A percentile compares a stretch with the other conserved stretches of the same genome.
Conservation (phyloP, 2,888 invertebrate genomes). For the Macroteleia sp. region DNA sequence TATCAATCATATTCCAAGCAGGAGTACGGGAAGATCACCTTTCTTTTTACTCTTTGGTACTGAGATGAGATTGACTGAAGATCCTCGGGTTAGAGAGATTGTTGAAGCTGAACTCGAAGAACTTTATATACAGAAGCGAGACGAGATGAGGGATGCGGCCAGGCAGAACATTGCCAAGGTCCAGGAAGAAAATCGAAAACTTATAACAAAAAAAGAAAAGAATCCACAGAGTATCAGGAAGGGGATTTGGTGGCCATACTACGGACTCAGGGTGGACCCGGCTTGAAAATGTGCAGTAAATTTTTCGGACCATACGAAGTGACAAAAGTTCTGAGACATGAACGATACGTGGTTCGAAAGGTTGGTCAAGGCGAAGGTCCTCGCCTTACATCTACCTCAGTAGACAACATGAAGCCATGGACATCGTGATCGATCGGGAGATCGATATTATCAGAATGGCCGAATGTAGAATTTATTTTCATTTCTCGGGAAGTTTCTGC, state of each 20-base stretch:
- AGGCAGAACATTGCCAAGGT: conserved; percentile 24
- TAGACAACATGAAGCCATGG: conserved; percentile 70
- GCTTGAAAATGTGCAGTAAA: conserved; percentile 35
- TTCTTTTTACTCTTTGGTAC: no score
- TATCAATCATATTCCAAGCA: neutral
- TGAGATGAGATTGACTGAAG: no score
- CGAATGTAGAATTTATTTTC: neutral
- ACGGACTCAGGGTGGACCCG: conserved; percentile 34
- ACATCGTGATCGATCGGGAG: no score
- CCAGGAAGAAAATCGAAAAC: conserved; percentile 34
- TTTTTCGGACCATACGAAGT: conserved; percentile 31
- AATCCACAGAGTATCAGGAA: conserved; percentile 16
- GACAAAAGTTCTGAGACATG: conserved; percentile 66
- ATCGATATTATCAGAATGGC: no score
- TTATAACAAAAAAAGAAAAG: conserved; percentile 32
- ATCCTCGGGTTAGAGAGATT: conserved; percentile 15
- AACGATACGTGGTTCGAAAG: conserved; percentile 75
- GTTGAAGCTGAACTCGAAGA: neutral
- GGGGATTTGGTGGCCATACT: conserved; percentile 33
- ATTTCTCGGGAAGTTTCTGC: neutral
- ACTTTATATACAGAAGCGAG: neutral
- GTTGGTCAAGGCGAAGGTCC: conserved; percentile 72
- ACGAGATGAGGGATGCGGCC: conserved; percentile 21
- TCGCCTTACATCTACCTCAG: conserved; percentile 68
- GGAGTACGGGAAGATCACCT: conserved; percentile 7